Conservation (phyloP, 2,797 vertebrate species). For the Semaprochilodus insignis region DNA sequence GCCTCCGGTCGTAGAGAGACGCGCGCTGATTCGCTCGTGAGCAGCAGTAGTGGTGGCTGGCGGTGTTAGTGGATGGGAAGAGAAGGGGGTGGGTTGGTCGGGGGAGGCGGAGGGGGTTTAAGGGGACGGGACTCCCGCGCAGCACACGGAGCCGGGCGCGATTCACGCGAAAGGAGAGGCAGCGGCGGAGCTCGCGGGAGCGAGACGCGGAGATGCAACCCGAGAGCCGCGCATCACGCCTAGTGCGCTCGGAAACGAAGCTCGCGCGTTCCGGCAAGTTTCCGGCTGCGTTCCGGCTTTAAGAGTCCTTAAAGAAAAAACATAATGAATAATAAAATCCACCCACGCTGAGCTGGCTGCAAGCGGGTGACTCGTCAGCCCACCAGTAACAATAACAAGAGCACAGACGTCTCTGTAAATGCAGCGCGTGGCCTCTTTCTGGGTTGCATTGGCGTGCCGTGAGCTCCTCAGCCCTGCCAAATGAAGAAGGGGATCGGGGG, state of each 20-base stretch:
- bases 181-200: background rate
- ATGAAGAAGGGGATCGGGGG: background rate
- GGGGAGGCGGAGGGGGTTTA: background rate
- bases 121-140: background rate
- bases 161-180: background rate
- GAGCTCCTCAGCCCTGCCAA: background rate
- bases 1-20: constrained; percentile 71
- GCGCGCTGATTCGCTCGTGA: constrained; percentile 78
- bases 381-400: background rate
- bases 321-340: background rate
- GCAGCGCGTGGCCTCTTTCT: background rate
- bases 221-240: background rate
- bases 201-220: background rate
- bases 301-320: background rate
- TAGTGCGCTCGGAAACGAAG: background rate
- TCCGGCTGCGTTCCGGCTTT: too few relatives aligned
- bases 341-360: background rate
- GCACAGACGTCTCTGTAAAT: background rate
- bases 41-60: constrained; percentile 65
- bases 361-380: background rate
- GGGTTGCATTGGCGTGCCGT: background rate
- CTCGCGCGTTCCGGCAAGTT: too few relatives aligned
- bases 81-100: constrained; percentile 19
- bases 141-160: background rate
- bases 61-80: constrained; percentile 44